Conservation (phyloP, 1,140 invertebrate species). For the Trissolcus basalis region DNA sequence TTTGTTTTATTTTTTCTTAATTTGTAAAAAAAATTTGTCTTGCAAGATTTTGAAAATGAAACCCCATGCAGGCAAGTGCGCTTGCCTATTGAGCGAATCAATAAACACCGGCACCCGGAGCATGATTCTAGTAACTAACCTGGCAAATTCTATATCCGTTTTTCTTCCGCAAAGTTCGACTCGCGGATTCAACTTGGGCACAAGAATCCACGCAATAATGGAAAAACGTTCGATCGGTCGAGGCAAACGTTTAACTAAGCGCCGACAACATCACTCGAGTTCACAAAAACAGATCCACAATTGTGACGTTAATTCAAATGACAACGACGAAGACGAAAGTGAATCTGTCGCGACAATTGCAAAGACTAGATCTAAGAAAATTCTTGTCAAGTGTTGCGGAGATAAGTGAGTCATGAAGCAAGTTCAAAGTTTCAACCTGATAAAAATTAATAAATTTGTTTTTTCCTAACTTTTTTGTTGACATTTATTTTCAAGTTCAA, state of each 20-base stretch:
- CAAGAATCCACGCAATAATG: constrained; percentile 4
- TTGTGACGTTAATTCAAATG: constrained; percentile 8
- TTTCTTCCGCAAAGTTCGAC: background rate
- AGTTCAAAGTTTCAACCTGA: background rate
- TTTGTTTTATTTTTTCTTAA: too few relatives aligned
- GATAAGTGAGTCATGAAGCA: constrained; percentile 19
- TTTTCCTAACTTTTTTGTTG: too few relatives aligned
- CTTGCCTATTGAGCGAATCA: constrained; percentile 2
- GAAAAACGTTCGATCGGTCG: constrained; percentile 2
- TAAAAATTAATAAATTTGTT: too few relatives aligned
- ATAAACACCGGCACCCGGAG: constrained; percentile 4
- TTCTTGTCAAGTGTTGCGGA: background rate
- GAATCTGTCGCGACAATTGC: constrained; percentile 2
- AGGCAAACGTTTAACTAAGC: constrained; percentile 8
- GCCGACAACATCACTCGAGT: constrained; percentile 3
- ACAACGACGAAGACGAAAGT: constrained; percentile 15
- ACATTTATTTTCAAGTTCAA: too few relatives aligned
- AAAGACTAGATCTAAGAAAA: constrained; percentile 5
- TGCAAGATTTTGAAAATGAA: background rate
- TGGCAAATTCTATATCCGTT: background rate
- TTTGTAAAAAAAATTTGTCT: background rate
- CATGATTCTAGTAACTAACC: constrained; percentile 10
- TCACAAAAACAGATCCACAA: constrained; percentile 8
- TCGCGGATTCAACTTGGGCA: background rate
- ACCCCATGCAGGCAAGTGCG: background rate